phyloP scores from a whole-genome alignment of 37 sponge, comb jelly and placozoan genomes.

The Chondrosia reniformis region DNA sequence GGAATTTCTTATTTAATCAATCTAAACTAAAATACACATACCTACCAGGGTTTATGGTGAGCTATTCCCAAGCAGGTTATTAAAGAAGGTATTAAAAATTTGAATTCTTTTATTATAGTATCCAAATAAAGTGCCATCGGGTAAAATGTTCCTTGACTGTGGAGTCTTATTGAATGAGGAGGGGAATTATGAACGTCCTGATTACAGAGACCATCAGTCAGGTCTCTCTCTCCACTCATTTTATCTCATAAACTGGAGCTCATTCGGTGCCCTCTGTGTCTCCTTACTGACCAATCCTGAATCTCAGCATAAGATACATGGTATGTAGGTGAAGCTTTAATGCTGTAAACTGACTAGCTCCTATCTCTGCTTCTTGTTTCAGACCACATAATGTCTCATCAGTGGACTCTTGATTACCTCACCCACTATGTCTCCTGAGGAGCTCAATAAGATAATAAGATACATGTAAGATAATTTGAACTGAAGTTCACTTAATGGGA shows the following conservation, averaged over 20 bases:
- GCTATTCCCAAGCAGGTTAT: too few species aligned
- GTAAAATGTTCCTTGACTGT: constrained; percentile 8
- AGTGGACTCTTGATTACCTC: too few species aligned
- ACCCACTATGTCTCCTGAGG: too few species aligned
- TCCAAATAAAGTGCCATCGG: constrained; percentile 40
- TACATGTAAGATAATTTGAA: too few species aligned
- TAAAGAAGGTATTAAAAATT: too few species aligned
- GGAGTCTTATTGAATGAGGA: constrained; percentile 54
- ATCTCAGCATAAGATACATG: constrained; percentile 43
- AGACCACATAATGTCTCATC: too few species aligned
- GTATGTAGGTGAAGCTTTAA: too few species aligned
- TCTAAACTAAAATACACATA: constrained; percentile 53
- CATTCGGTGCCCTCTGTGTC: constrained; percentile 76
- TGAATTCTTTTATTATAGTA: too few species aligned
- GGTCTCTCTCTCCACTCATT: constrained; percentile 79
- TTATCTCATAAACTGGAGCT: constrained; percentile 75
- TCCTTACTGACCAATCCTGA: constrained; percentile 66
- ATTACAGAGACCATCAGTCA: constrained; percentile 62
- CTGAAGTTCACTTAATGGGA: too few species aligned
- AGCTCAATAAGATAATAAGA: too few species aligned
- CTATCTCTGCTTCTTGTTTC: too few species aligned
- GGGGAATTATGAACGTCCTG: constrained; percentile 75
- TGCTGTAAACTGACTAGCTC: too few species aligned
- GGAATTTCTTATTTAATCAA: constrained; percentile 64
- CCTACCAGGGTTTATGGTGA: constrained; percentile 81